Percentiles rank a stretch among this genome's conserved stretches.
These are phyloP conservation scores for Cylas formicarius DNA, from an alignment of 1,140 invertebrate genomes.

Conservation along the genomic window DNA sequence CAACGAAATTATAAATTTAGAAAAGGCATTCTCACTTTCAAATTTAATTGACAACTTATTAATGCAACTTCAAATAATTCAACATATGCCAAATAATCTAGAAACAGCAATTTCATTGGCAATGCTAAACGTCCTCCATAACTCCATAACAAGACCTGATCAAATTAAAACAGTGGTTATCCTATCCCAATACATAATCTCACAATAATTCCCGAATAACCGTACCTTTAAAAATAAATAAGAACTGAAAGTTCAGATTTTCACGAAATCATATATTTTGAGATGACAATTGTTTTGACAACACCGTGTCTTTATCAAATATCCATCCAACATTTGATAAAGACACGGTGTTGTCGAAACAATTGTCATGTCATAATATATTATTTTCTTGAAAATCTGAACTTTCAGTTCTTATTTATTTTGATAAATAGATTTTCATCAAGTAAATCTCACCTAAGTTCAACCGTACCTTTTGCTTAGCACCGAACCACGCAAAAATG, in stretches of 20 bases:
- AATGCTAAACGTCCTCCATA: background rate
- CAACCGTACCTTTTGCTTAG: conserved; percentile 5
- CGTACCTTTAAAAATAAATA: too few species aligned
- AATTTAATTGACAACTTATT: background rate
- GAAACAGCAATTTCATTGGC: conserved; percentile 6
- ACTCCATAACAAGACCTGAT: background rate
- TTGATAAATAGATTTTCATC: too few species aligned
- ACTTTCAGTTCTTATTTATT: too few species aligned
- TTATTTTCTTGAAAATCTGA: too few species aligned
- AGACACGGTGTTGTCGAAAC: too few species aligned
- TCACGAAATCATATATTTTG: too few species aligned
- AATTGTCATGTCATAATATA: too few species aligned
- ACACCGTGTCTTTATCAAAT: too few species aligned
- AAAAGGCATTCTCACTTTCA: background rate
- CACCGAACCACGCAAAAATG: conserved; percentile 1
- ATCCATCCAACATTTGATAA: too few species aligned
- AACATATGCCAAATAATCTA: conserved; percentile 1
- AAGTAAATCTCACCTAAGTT: too few species aligned
- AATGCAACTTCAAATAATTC: background rate
- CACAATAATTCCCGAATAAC: background rate
- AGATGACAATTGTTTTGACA: too few species aligned
- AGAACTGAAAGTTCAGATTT: too few species aligned
- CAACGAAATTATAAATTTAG: conserved; percentile 2
- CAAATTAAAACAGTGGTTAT: background rate
- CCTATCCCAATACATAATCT: conserved; percentile 5